A percentile compares a stretch with the other conserved stretches of the same genome.
These are phyloP conservation scores for Cartodere bifasciata DNA, from an alignment of 2,888 invertebrate genomes.

Conservation along the genomic window DNA sequence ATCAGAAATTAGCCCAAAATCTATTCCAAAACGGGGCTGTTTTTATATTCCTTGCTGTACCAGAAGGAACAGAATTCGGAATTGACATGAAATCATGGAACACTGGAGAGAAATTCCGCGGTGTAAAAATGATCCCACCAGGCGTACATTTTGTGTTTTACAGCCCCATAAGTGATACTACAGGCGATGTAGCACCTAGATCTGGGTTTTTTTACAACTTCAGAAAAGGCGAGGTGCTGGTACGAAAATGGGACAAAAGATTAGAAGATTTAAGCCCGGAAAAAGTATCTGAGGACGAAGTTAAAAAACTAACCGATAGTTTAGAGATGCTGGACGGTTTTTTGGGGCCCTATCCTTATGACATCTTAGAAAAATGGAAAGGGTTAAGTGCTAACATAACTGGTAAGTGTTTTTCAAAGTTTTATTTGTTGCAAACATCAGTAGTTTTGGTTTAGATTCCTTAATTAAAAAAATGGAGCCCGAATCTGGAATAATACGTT, in stretches of 20 bases:
- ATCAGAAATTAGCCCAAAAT: slow-evolving; percentile 60
- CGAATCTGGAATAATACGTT: slow-evolving; percentile 58
- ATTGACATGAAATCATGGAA: slow-evolving; percentile 86
- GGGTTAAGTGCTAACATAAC: slow-evolving; percentile 56
- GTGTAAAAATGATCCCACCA: slow-evolving; percentile 97
- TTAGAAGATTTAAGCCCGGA: slow-evolving; percentile 61
- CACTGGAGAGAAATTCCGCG: slow-evolving; percentile 82
- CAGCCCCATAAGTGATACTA: slow-evolving; percentile 50
- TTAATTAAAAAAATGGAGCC: slow-evolving; percentile 55
- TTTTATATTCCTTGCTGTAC: slow-evolving; percentile 75
- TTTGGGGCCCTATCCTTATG: slow-evolving; percentile 86
- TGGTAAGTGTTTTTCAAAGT: slow-evolving; percentile 31
- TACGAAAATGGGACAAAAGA: slow-evolving; percentile 74
- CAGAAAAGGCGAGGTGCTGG: slow-evolving; percentile 66
- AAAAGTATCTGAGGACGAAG: slow-evolving; percentile 50
- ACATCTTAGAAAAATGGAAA: slow-evolving; percentile 78
- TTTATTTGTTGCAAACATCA: slow-evolving; percentile 6
- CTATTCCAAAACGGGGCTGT: slow-evolving; percentile 72
- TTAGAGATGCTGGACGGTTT: slow-evolving; percentile 60
- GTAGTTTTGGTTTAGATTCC: slow-evolving; percentile 34
- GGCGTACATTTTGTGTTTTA: slow-evolving; percentile 91
- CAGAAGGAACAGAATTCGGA: slow-evolving; percentile 89
- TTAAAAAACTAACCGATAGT: slow-evolving; percentile 53
- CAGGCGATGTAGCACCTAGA: slow-evolving; percentile 55
- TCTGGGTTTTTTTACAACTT: slow-evolving; percentile 68